phyloP scores from a whole-genome alignment of 2,797 vertebrate species.

The Otus scops region DNA sequence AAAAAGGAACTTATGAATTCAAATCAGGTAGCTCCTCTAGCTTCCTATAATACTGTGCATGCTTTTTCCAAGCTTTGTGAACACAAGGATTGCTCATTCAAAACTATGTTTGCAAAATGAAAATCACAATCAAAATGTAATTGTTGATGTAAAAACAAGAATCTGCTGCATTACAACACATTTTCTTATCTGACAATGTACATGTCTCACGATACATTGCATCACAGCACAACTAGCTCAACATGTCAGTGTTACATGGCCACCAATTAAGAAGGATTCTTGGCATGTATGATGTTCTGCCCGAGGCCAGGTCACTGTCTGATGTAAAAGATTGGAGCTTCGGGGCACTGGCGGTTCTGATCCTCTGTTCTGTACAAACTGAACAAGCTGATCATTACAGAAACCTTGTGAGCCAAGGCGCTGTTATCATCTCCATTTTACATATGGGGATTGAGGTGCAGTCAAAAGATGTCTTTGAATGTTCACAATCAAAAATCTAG shows the following conservation, averaged over 20 bases:
- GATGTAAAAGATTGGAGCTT: conserved; percentile 60
- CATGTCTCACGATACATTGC: not conserved
- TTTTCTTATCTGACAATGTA: conserved; percentile 9
- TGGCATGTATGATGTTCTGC: conserved; percentile 65
- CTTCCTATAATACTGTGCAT: not conserved
- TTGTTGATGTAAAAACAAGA: conserved; percentile 38
- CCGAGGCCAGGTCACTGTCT: conserved; percentile 59
- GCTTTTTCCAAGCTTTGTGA: conserved; percentile 23
- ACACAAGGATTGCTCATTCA: not conserved
- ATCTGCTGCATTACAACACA: not conserved
- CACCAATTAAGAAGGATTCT: conserved; percentile 62
- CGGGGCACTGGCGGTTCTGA: conserved; percentile 26
- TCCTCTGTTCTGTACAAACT: conserved; percentile 53
- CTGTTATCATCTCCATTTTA: conserved; percentile 50
- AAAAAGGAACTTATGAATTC: not conserved
- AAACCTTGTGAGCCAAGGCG: conserved; percentile 6
- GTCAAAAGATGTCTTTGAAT: conserved; percentile 43
- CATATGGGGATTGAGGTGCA: conserved; percentile 54
- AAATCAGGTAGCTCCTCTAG: not conserved
- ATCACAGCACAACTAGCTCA: not conserved
- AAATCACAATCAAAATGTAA: conserved; percentile 40
- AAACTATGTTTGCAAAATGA: conserved; percentile 8
- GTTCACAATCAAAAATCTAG: not conserved
- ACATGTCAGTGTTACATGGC: conserved; percentile 16
- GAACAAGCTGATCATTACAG: conserved; percentile 53